phyloP scores from a whole-genome alignment of 2,888 invertebrate genomes.

The Phalangium opilio region DNA sequence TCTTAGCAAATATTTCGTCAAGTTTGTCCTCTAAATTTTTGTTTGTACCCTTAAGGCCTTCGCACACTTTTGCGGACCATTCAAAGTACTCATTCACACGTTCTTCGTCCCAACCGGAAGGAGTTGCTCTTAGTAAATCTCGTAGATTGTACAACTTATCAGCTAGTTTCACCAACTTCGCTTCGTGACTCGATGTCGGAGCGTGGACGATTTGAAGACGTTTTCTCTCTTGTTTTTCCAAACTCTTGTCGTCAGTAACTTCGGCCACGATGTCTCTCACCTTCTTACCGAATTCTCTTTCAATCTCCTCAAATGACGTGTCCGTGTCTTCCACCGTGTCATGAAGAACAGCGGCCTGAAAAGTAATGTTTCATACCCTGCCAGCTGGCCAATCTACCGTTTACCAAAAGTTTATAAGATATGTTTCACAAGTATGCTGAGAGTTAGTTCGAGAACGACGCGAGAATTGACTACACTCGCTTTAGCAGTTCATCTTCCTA shows the following conservation, averaged over 20 bases:
- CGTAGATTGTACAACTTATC: slow-evolving; percentile 68
- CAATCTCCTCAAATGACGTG: slow-evolving; percentile 52
- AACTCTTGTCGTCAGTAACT: slow-evolving; percentile 56
- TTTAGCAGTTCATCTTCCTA: no score
- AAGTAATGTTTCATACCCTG: no score
- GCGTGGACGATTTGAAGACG: slow-evolving; percentile 48
- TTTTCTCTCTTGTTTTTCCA: slow-evolving; percentile 48
- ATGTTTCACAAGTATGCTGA: no score
- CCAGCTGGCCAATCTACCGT: no score
- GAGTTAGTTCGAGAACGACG: no score
- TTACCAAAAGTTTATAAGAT: no score
- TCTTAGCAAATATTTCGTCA: slow-evolving; percentile 36
- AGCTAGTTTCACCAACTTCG: slow-evolving; percentile 60
- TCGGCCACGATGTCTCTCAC: slow-evolving; percentile 25
- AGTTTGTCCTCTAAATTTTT: slow-evolving; percentile 40
- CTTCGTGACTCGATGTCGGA: slow-evolving; percentile 38
- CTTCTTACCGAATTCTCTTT: slow-evolving; percentile 42
- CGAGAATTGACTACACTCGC: no score
- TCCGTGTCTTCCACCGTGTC: slow-evolving; percentile 74
- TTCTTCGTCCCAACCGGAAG: slow-evolving; percentile 43
- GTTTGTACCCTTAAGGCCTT: slow-evolving; percentile 48
- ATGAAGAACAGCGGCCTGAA: slow-evolving; percentile 59
- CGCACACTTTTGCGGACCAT: slow-evolving; percentile 52
- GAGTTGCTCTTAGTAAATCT: slow-evolving; percentile 43
- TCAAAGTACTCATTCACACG: slow-evolving; percentile 46